A percentile compares a stretch with the other conserved stretches of the same genome.
Evolutionary conservation across 2,888 invertebrate genomes (phyloP).

Genomic region (Synergus gifuensis): DNA sequence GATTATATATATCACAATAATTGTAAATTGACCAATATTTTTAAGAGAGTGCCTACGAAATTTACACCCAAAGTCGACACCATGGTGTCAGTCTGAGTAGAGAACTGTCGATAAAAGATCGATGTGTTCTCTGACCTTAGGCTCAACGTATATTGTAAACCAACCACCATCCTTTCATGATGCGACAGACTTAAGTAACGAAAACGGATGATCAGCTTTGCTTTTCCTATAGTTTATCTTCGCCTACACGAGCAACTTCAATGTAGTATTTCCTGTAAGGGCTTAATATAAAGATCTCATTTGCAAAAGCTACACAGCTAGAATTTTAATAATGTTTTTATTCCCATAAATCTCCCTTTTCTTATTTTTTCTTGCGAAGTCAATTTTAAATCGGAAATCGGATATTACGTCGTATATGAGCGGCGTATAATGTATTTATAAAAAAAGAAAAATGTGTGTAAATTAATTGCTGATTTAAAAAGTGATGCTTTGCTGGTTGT

Average conservation of each 20-base stretch:
- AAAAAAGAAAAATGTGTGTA: conserved; percentile 10
- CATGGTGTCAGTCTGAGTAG: too few relatives aligned
- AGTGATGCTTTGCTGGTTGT: neutral
- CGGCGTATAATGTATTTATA: neutral
- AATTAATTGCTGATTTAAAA: conserved; percentile 26
- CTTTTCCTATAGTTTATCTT: too few relatives aligned
- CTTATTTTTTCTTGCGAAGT: neutral
- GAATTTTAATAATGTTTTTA: too few relatives aligned
- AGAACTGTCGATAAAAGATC: neutral
- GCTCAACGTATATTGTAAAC: neutral
- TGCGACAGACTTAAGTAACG: neutral
- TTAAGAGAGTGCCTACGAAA: too few relatives aligned
- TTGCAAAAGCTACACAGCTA: neutral
- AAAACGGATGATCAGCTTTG: too few relatives aligned
- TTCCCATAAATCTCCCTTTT: neutral
- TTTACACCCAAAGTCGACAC: too few relatives aligned
- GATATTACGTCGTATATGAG: neutral
- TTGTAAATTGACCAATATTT: too few relatives aligned
- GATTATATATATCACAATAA: too few relatives aligned
- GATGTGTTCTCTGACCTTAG: neutral
- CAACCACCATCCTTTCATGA: neutral
- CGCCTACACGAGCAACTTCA: too few relatives aligned
- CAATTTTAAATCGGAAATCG: neutral
- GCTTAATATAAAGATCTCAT: neutral
- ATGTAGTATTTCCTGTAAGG: neutral